A percentile compares a stretch with the other conserved stretches of the same genome.
Conservation (phyloP, 2,113 vertebrate species). For the Noturus placidus region DNA sequence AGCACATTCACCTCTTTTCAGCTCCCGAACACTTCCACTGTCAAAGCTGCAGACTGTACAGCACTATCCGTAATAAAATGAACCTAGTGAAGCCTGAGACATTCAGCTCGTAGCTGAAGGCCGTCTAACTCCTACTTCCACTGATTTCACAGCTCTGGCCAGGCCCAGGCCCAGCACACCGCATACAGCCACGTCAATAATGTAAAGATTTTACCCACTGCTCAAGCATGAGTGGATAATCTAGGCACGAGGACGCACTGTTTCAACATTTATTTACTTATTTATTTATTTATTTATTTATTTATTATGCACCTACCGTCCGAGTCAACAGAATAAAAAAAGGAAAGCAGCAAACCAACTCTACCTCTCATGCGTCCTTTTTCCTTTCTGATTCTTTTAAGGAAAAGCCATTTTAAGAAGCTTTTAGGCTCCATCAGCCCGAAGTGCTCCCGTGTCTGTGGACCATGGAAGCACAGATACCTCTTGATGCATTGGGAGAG, state of each 20-base stretch:
- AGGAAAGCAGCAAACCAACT: conserved; percentile 42
- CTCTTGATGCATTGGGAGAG: conserved; percentile 33
- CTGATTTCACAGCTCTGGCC: conserved; percentile 51
- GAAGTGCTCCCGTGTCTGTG: conserved; percentile 26
- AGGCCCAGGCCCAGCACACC: conserved; percentile 44
- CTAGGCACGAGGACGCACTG: conserved; percentile 70
- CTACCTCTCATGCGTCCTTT: conserved; percentile 20
- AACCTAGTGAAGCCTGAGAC: conserved; percentile 34
- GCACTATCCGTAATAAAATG: conserved; percentile 64
- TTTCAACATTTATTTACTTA: conserved; percentile 70
- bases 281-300: conserved; percentile 65
- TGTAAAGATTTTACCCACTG: conserved; percentile 67
- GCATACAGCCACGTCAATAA: conserved; percentile 68
- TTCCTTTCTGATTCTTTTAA: conserved; percentile 21
- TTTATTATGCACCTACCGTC: conserved; percentile 58
- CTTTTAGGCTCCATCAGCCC: conserved; percentile 41
- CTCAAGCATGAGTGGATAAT: conserved; percentile 75
- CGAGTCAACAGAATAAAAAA: conserved; percentile 45
- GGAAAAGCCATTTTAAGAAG: conserved; percentile 39
- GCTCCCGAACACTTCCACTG: not conserved
- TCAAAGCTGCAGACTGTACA: conserved; percentile 36
- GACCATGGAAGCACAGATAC: conserved; percentile 17
- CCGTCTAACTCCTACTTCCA: conserved; percentile 29
- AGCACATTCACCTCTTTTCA: not conserved
- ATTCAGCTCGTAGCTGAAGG: conserved; percentile 47